phyloP scores from a whole-genome alignment of 2,888 invertebrate species.

The Spisula subtruncata region DNA sequence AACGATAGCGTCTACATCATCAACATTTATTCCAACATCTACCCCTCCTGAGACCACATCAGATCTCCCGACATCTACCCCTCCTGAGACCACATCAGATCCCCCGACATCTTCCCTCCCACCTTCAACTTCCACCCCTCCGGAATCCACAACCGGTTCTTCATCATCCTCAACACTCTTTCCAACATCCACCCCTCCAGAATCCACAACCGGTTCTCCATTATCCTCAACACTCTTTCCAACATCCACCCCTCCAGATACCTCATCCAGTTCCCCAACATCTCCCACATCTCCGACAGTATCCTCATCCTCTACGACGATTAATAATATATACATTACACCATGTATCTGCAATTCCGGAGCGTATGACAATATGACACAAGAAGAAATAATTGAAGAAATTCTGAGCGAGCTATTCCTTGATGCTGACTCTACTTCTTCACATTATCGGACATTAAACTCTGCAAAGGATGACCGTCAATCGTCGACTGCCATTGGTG shows the following conservation, averaged over 20 bases:
- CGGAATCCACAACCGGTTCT: no score
- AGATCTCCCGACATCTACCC: not conserved
- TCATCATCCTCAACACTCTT: no score
- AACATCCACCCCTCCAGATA: no score
- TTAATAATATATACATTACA: conserved; percentile 13
- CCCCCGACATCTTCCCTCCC: no score
- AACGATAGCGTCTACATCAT: not conserved
- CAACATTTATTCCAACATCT: not conserved
- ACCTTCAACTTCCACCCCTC: no score
- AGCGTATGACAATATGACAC: conserved; percentile 20
- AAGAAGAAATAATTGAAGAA: conserved; percentile 27
- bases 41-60: not conserved
- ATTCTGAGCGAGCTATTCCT: not conserved
- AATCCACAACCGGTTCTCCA: no score
- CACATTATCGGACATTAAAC: not conserved
- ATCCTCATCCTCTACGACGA: not conserved
- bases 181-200: no score
- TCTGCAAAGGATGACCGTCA: conserved; percentile 12
- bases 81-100: not conserved
- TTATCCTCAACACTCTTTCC: no score
- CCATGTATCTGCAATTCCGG: conserved; percentile 28
- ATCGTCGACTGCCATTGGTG: conserved; percentile 8
- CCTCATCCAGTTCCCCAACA: not conserved
- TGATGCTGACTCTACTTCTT: conserved; percentile 5
- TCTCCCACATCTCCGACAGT: not conserved